Conservation (phyloP, 2,888 invertebrate species). For the Sphecodes monilicornis region DNA sequence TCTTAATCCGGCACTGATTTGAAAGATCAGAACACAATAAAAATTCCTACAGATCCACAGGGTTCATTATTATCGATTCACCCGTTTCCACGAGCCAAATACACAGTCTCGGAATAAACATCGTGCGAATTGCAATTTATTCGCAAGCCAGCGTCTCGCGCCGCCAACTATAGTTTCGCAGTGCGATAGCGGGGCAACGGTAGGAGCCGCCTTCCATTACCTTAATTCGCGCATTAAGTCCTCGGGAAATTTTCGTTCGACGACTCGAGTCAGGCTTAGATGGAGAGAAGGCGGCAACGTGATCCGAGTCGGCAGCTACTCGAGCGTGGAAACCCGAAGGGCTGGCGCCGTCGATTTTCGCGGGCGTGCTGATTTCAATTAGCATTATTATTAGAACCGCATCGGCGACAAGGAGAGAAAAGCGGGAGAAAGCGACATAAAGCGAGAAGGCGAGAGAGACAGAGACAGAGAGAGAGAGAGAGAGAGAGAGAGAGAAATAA, state of each 20-base stretch:
- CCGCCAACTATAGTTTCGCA: not conserved
- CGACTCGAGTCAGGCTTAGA: constrained; percentile 21
- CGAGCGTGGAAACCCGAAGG: constrained; percentile 66
- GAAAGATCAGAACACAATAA: not conserved
- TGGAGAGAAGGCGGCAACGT: constrained; percentile 38
- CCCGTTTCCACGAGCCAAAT: not conserved
- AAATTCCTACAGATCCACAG: not conserved
- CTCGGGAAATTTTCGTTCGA: not conserved
- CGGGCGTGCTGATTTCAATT: constrained; percentile 79
- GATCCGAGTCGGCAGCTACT: constrained; percentile 47
- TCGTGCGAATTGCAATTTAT: not conserved
- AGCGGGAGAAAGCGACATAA: not conserved
- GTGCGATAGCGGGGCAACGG: not conserved
- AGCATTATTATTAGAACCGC: constrained; percentile 81
- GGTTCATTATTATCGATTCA: not conserved
- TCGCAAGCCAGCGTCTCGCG: not conserved
- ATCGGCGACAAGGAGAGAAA: constrained; percentile 71
- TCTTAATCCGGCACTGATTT: not conserved
- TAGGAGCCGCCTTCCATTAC: constrained; percentile 4
- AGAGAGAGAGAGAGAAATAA: not conserved
- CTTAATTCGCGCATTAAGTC: constrained; percentile 18
- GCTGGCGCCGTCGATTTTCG: constrained; percentile 68
- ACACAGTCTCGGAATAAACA: not conserved
- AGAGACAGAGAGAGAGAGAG: not conserved
- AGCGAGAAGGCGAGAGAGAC: not conserved